Evolutionary conservation across 2,888 invertebrate genomes (phyloP).

Genomic region (Matsumyia berberina): DNA sequence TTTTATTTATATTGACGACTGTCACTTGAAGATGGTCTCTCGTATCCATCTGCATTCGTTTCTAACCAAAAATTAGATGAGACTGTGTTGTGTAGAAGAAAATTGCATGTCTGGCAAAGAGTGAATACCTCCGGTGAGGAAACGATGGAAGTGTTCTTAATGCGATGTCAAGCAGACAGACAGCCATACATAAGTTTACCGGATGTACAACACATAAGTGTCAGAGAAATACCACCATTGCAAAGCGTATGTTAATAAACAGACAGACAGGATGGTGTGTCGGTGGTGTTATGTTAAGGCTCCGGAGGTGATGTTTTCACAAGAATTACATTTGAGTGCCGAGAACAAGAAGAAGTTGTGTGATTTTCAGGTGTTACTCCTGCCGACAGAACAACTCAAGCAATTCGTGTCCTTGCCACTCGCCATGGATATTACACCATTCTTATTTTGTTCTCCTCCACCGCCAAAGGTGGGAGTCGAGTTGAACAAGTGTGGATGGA

Average conservation of each 20-base stretch:
- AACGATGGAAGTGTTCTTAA: constrained; percentile 20
- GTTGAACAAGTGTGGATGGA: constrained; percentile 28
- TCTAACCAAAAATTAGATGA: constrained; percentile 55
- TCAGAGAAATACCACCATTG: constrained; percentile 47
- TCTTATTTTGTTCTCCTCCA: constrained; percentile 25
- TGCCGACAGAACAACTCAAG: constrained; percentile 60
- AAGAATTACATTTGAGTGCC: constrained; percentile 62
- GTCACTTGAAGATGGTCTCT: constrained; percentile 34
- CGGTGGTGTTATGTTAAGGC: constrained; percentile 25
- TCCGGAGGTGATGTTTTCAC: constrained; percentile 56
- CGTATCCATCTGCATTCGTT: constrained; percentile 23
- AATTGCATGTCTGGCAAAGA: constrained; percentile 66
- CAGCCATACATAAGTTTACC: constrained; percentile 56
- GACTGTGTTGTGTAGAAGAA: constrained; percentile 38
- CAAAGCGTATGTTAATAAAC: constrained; percentile 66
- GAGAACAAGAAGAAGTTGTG: constrained; percentile 45
- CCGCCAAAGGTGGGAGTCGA: neutral
- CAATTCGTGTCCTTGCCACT: constrained; percentile 58
- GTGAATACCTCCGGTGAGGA: constrained; percentile 25
- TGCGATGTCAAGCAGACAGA: constrained; percentile 48
- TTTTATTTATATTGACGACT: constrained; percentile 38
- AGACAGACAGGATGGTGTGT: constrained; percentile 45
- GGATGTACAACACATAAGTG: constrained; percentile 58
- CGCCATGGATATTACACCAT: constrained; percentile 40
- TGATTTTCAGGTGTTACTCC: constrained; percentile 57